These are phyloP conservation scores for Diaphora mendica DNA, from an alignment of 2,888 invertebrate genomes.

Conservation along the genomic window DNA sequence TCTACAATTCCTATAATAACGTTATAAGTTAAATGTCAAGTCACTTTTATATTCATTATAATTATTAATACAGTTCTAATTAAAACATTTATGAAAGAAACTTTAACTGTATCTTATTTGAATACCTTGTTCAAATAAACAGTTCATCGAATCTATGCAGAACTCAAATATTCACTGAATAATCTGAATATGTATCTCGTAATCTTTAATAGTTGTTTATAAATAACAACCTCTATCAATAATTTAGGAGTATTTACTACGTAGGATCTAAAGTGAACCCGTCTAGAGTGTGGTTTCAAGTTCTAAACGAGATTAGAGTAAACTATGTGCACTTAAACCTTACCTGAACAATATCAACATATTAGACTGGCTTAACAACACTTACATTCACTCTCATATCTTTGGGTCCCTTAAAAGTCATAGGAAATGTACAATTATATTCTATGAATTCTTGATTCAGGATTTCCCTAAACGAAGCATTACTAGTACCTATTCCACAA, in stretches of 20 bases:
- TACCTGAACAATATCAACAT: slow-evolving; percentile 12
- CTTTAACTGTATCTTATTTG: too few relatives aligned
- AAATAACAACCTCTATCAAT: neutral
- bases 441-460: slow-evolving; percentile 20
- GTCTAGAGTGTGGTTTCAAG: neutral
- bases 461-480: slow-evolving; percentile 55
- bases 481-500: slow-evolving; percentile 57
- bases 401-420: neutral
- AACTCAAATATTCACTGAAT: neutral
- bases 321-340: neutral
- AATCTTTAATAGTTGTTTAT: neutral
- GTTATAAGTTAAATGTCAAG: too few relatives aligned
- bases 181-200: neutral
- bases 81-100: too few relatives aligned
- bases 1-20: too few relatives aligned
- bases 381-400: neutral
- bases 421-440: slow-evolving; percentile 33
- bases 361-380: slow-evolving; percentile 11
- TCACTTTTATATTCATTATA: too few relatives aligned
- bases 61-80: too few relatives aligned
- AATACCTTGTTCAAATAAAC: too few relatives aligned
- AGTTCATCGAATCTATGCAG: neutral
- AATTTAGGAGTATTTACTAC: neutral
- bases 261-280: neutral
- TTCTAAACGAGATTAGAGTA: neutral